These are phyloP conservation scores for Aphidius gifuensis DNA, from an alignment of 1,140 invertebrate species.

Conservation along the genomic window DNA sequence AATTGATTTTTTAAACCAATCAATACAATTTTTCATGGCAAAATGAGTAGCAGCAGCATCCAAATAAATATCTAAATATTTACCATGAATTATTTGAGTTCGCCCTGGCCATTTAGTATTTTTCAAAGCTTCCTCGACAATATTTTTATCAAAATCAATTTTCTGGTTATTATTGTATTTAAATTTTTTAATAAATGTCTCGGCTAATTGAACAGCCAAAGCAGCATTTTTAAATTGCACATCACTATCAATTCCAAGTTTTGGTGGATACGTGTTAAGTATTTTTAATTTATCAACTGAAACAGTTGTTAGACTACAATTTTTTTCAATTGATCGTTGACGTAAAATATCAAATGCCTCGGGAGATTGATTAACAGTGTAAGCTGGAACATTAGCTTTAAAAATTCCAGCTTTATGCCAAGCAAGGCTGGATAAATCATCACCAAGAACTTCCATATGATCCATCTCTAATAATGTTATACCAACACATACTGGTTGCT, in stretches of 20 bases:
- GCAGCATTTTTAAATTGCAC: slow-evolving; percentile 76
- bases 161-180: no score
- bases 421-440: slow-evolving; percentile 84
- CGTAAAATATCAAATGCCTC: slow-evolving; percentile 70
- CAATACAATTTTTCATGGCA: slow-evolving; percentile 77
- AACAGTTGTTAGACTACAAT: slow-evolving; percentile 63
- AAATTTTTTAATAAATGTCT: background rate
- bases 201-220: slow-evolving; percentile 74
- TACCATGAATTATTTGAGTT: slow-evolving; percentile 62
- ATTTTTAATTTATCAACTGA: slow-evolving; percentile 59
- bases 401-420: slow-evolving; percentile 96
- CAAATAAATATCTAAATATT: slow-evolving; percentile 65
- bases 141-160: slow-evolving; percentile 27
- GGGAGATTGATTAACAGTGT: slow-evolving; percentile 67
- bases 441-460: slow-evolving; percentile 80
- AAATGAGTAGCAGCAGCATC: slow-evolving; percentile 86
- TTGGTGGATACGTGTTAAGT: slow-evolving; percentile 46
- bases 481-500: slow-evolving; percentile 78
- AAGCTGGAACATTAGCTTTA: slow-evolving; percentile 73
- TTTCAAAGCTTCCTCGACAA: slow-evolving; percentile 55
- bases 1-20: slow-evolving; percentile 70
- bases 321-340: slow-evolving; percentile 64
- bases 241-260: slow-evolving; percentile 51
- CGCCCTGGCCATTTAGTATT: slow-evolving; percentile 71
- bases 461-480: slow-evolving; percentile 90